Evolutionary conservation across 2,113 vertebrate genomes (phyloP).

Genomic region (Vidua chalybeata): DNA sequence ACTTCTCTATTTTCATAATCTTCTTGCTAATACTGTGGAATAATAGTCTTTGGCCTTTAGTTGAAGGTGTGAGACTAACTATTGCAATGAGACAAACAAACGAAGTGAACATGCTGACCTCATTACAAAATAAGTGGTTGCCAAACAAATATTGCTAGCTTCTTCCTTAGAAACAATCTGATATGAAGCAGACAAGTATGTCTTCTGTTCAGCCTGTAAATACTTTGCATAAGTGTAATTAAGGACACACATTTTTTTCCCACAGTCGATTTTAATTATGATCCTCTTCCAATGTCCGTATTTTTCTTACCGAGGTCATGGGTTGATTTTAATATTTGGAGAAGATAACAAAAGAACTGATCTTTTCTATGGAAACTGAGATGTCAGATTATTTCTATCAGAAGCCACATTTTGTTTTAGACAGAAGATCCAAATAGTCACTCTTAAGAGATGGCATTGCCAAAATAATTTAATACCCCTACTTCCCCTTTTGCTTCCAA

Average conservation of each 20-base stretch:
- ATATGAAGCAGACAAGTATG: constrained; percentile 46
- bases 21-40: constrained; percentile 46
- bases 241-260: background rate
- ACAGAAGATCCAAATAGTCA: background rate
- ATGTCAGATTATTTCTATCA: background rate
- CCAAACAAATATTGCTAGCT: constrained; percentile 58
- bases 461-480: background rate
- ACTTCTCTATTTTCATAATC: constrained; percentile 41
- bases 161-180: constrained; percentile 57
- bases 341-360: background rate
- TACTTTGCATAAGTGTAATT: constrained; percentile 41
- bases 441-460: background rate
- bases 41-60: constrained; percentile 27
- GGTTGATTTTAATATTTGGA: background rate
- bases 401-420: background rate
- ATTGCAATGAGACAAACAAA: constrained; percentile 54
- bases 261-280: background rate
- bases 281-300: background rate
- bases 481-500: background rate
- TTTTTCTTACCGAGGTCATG: background rate
- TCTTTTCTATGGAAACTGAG: background rate
- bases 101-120: constrained; percentile 43
- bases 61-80: constrained; percentile 23
- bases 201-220: constrained; percentile 45
- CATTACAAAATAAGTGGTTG: constrained; percentile 63